phyloP scores from a whole-genome alignment of 37 sponge, comb jelly and placozoan species.

The Petrosia ficiformis region DNA sequence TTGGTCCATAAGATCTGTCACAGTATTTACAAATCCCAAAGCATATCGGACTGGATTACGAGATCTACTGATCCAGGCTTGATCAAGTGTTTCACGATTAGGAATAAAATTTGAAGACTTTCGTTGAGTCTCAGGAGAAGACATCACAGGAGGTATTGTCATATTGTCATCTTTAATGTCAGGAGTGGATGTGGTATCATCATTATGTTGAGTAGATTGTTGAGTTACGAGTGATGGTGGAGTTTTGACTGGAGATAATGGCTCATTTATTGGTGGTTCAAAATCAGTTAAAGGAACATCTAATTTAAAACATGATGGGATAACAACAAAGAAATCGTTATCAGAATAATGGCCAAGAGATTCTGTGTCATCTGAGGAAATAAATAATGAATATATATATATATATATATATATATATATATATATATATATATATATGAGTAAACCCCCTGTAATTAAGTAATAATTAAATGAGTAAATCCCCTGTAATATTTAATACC shows the following conservation, averaged over 20 bases:
- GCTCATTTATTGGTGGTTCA: constrained; percentile 12
- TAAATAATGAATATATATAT: too few species aligned
- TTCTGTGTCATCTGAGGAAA: too few species aligned
- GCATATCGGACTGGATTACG: constrained; percentile 49
- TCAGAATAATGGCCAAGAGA: neutral
- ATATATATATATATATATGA: too few species aligned
- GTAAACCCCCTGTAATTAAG: too few species aligned
- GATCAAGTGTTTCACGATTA: constrained; percentile 19
- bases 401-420: too few species aligned
- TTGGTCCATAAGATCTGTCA: constrained; percentile 36
- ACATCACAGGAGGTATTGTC: neutral
- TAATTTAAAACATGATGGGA: constrained; percentile 70
- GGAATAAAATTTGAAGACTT: constrained; percentile 5
- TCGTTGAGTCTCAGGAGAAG: neutral
- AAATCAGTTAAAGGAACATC: constrained; percentile 45
- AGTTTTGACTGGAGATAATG: constrained; percentile 29
- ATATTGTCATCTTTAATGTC: neutral
- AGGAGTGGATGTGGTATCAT: neutral
- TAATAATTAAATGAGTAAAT: too few species aligned
- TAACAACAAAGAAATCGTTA: constrained; percentile 55
- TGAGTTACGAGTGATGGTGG: neutral
- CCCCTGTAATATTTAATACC: neutral
- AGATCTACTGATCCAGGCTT: constrained; percentile 4
- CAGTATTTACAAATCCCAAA: constrained; percentile 54
- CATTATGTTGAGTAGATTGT: neutral